These are phyloP conservation scores for Microtus ochrogaster DNA, from an alignment of 2,113 vertebrate species.

Conservation along the genomic window DNA sequence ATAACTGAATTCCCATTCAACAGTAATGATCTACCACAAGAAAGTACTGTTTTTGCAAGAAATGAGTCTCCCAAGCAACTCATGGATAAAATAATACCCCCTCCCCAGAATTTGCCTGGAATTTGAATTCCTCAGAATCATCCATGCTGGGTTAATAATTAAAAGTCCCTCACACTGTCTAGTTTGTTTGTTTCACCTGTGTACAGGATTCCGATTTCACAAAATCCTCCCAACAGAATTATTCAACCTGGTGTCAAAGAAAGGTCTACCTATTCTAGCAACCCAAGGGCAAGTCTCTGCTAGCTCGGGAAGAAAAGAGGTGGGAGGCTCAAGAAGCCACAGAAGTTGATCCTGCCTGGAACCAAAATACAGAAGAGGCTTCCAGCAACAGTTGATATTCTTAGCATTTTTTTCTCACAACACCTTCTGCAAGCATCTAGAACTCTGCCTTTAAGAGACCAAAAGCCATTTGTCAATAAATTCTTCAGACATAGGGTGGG, in stretches of 20 bases:
- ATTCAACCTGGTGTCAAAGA: conserved; percentile 59
- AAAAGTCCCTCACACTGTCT: conserved; percentile 52
- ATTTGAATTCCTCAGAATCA: conserved; percentile 70
- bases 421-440: conserved; percentile 1
- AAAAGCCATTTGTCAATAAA: neutral
- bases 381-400: conserved; percentile 30
- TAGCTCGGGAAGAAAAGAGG: conserved; percentile 34
- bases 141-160: conserved; percentile 67
- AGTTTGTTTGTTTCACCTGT: conserved; percentile 70
- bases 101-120: neutral
- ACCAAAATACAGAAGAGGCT: conserved; percentile 15
- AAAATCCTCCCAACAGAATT: conserved; percentile 47
- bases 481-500: neutral
- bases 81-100: conserved; percentile 30
- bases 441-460: neutral
- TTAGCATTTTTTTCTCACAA: conserved; percentile 31
- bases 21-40: neutral
- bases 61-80: neutral
- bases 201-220: conserved; percentile 65
- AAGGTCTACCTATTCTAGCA: conserved; percentile 53
- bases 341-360: conserved; percentile 67
- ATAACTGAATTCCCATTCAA: neutral
- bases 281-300: conserved; percentile 58
- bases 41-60: neutral
- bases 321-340: conserved; percentile 39